Evolutionary conservation across 2,113 vertebrate species (phyloP).

Genomic region (Tupaia tana): DNA sequence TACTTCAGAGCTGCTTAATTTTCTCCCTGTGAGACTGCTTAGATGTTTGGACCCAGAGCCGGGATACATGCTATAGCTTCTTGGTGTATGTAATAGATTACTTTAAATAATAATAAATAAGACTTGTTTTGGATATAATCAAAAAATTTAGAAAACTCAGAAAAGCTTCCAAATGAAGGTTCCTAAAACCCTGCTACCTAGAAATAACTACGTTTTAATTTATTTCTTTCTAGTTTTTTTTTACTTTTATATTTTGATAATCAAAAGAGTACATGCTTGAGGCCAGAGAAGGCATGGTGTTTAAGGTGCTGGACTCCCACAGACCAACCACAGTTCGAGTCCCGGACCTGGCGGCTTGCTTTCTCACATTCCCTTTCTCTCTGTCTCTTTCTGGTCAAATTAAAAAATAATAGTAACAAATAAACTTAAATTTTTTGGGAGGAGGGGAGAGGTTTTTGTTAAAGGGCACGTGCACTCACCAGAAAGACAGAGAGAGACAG

Average conservation of each 20-base stretch:
- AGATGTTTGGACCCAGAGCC: conserved; percentile 50
- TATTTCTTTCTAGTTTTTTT: conserved; percentile 43
- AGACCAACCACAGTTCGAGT: no score
- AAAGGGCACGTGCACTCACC: no score
- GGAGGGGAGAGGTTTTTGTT: no score
- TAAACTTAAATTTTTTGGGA: no score
- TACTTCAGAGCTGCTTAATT: not conserved
- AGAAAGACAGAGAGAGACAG: no score
- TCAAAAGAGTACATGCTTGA: not conserved
- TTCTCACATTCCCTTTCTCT: no score
- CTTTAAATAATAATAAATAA: conserved; percentile 32
- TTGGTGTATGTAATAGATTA: not conserved
- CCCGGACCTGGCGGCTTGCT: no score
- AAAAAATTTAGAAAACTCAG: conserved; percentile 51
- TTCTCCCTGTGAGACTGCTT: not conserved
- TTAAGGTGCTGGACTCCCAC: no score
- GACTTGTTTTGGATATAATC: not conserved
- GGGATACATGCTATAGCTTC: not conserved
- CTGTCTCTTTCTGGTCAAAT: no score
- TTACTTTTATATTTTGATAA: conserved; percentile 45
- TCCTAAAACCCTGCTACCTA: not conserved
- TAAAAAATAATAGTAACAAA: no score
- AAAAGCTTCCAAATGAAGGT: conserved; percentile 41
- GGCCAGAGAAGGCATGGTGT: no score
- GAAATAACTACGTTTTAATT: not conserved